Evolutionary conservation across 2,113 vertebrate species (phyloP), one percentile per base, ranked within the genome.

Genomic region (Ageneiosus marmoratus): DNA sequence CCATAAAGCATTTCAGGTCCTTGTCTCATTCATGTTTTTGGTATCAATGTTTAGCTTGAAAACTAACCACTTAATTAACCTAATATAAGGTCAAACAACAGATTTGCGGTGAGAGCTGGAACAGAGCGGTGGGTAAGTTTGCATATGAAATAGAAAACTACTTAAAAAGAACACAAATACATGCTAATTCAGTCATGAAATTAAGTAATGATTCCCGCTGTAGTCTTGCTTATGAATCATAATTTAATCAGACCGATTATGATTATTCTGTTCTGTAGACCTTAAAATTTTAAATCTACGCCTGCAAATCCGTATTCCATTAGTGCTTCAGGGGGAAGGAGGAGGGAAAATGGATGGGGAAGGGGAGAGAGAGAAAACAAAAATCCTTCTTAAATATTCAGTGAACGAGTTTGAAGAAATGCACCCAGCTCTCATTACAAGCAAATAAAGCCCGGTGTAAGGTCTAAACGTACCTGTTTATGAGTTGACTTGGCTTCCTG

Each of bases 391-490:
- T 83, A 83, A 87, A 88, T 83, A 63, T 84, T 90, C 81, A 76
- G 80, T 88, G 79, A 74, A 80, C 77, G 62, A 90, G 89, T 88
- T 89, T 86, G 84, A 81, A 74, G 84, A 86, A 86, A 88, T 74
- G 53, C 32, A 88, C 86, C 82, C 70, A 7, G 77, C 80, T 89
- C 86, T 91, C 89, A 89, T 89, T 92, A 89, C 88, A 88, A 88
- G 83, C 86, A 86, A 87, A 88, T 90, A 87, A 86, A 65, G 86
- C 34, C 50, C 29, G 27, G 89, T 82, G 82, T 90, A 90, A 92
- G 89, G 89, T 92, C 85, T 79, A 83, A 86, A 92, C 93, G 89
- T 70, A 94, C 94, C 94, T 94, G 91, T 88, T 90, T 92, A 74
- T 84, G 84, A 27, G 69, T 76, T 27, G 90, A 70, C 90, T 90